A percentile compares a stretch with the other conserved stretches of the same genome.
phyloP scores from a whole-genome alignment of 2,113 vertebrate genomes.

The Telmatochromis sp. region DNA sequence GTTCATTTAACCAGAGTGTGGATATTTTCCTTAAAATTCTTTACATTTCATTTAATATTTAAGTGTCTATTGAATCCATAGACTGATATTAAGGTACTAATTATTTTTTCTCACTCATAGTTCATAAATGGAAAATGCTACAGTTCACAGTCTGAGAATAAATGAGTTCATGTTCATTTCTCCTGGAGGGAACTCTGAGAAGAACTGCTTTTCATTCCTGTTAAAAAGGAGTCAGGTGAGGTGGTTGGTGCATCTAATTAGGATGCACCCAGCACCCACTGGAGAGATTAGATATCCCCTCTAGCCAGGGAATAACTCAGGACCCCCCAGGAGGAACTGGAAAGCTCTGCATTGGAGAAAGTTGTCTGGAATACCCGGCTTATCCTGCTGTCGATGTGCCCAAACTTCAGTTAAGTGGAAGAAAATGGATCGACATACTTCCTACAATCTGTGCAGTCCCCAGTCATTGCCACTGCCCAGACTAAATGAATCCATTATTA shows the following conservation, averaged over 20 bases:
- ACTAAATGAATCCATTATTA: neutral
- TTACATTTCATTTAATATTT: neutral
- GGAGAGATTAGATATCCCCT: neutral
- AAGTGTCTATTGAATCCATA: neutral
- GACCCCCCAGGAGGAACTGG: neutral
- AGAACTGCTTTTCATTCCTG: neutral
- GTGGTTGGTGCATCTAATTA: neutral
- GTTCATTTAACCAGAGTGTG: neutral
- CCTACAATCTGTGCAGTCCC: neutral
- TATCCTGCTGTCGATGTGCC: neutral
- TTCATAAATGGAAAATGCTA: neutral
- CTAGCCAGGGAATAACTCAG: neutral
- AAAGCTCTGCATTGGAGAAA: neutral
- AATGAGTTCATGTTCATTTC: neutral
- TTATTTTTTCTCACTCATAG: fast-evolving
- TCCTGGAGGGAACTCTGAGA: neutral
- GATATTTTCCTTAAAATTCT: neutral
- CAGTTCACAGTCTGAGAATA: neutral
- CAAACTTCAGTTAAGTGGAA: neutral
- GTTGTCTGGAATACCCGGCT: neutral
- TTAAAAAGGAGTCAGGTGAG: neutral
- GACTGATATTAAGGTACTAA: neutral
- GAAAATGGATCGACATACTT: neutral
- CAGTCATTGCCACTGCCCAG: neutral
- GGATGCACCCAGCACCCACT: neutral